phyloP scores from a whole-genome alignment of 1,140 invertebrate species.

The Episyrphus balteatus region DNA sequence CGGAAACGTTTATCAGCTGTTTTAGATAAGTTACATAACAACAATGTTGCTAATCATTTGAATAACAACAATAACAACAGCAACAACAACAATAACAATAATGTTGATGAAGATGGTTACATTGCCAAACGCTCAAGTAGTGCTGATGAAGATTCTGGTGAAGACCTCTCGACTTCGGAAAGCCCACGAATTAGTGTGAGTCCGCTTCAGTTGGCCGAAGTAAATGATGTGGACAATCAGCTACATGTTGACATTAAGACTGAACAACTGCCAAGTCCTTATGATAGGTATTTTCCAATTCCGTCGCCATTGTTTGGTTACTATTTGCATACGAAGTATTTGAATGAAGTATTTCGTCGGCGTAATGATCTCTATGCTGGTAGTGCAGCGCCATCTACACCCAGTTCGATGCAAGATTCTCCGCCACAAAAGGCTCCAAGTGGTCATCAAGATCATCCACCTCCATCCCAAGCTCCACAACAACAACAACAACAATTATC shows the following conservation, averaged over 20 bases:
- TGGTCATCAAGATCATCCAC: conserved; percentile 1
- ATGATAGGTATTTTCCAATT: conserved; percentile 47
- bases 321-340: conserved; percentile 61
- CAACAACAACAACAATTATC: no score
- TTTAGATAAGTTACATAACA: conserved; percentile 53
- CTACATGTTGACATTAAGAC: conserved; percentile 40
- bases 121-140: conserved; percentile 4
- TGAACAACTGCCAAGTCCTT: conserved; percentile 41
- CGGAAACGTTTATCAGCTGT: conserved; percentile 65
- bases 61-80: conserved; percentile 20
- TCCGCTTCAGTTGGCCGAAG: conserved; percentile 15
- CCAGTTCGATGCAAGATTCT: conserved; percentile 23
- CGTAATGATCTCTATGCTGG: conserved; percentile 56
- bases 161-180: conserved; percentile 24
- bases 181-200: conserved; percentile 33
- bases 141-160: conserved; percentile 23
- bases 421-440: not conserved
- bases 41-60: conserved; percentile 24
- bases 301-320: conserved; percentile 56
- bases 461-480: no score
- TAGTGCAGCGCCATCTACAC: conserved; percentile 15
- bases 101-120: not conserved
- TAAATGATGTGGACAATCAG: conserved; percentile 34
- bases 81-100: conserved; percentile 17
- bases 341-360: conserved; percentile 53